Evolutionary conservation across 1,140 invertebrate genomes (phyloP), one percentile per base, ranked within the genome.

Genomic region (Dinoponera quadriceps): DNA sequence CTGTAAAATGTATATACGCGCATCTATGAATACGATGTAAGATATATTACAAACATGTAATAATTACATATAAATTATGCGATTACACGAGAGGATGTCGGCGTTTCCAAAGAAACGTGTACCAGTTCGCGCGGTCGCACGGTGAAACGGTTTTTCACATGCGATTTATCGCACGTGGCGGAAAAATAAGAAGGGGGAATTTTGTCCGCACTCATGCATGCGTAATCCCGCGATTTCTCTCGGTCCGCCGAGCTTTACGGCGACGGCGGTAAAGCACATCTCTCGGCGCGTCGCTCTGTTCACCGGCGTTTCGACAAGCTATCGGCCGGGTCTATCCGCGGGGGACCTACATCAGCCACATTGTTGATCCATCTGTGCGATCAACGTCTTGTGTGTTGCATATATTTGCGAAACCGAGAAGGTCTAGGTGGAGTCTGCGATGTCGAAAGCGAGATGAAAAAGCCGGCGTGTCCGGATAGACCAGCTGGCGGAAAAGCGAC

Each of bases 1-100:
- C 98, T 99, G 95, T 20, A 94, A 93, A 27, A 85, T 25, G 9
- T 29, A 44, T 27, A 51, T 18, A 33, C 2, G 20, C 18, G 9
- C 49, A 29, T 49, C 22, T 75, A n/a, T 18, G 22, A 16, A 20
- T 57, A 18, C 5, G 0, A 55, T 63, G 33, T 33, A 44, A 20
- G 29, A n/a, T 54, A n/a, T 5, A n/a, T n/a, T n/a, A n/a, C n/a
- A n/a, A n/a, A n/a, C n/a, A n/a, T n/a, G n/a, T n/a, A 20, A 69
- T 2, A 55, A 54, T 29, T 69, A 16, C 29, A 29, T n/a, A 44
- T 9, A 44, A 44, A 44, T 44, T 44, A 7, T 9, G 38, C 7
- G 38, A 44, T 44, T 44, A 9, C 7, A 44, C 38, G 29, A 33
- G 5, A 33, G 5, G n/a, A n/a, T n/a, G n/a, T n/a, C n/a, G n/a